Base-by-base conservation (phyloP, 2,113 vertebrate genomes). In the Trinectes maculatus region DNA sequence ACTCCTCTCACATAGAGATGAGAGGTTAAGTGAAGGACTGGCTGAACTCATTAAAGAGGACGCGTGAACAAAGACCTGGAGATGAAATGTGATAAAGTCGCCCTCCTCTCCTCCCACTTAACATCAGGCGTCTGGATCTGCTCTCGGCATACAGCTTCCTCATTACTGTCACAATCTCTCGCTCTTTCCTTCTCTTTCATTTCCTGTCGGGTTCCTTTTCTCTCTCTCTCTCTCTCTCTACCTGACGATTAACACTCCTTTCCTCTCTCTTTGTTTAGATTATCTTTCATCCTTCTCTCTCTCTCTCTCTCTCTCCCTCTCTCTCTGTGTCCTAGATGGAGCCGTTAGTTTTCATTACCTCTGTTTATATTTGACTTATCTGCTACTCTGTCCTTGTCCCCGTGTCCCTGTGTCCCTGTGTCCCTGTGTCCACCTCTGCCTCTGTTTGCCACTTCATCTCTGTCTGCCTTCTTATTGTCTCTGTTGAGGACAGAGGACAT, bases 281-380 rank as follows among this genome's bases (percentile, higher is more conserved):
- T 8, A 7, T 54, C 21, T 10, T 9, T 28, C 8, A 33, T 46
- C 25, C 7, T 31, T 25, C 4, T 3, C 4, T 43, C 49, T 49
- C 13, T 44, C 37, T 63, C 24, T 16, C 42, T 16, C 24, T 9
- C n/a, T 61, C 29, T 19, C 13, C 52, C 37, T 24, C 42, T 57
- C 52, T 62, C 60, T 43, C 25, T 70, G 37, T 3, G 21, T n/a
- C n/a, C n/a, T n/a, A n/a, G n/a, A n/a, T n/a, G n/a, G n/a, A 8
- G 25, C 19, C 44, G 58, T 79, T 37, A 28, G 56, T 79, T 40
- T 71, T 62, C 47, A 79, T 75, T 42, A 49, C 44, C 52, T 49
- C 53, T 42, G 43, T 57, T 34, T 74, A 33, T 48, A 48, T 60
- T 62, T 58, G 19, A 29, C 26, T 53, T 75, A 37, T 67, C 36